Evolutionary conservation across 2,797 vertebrate genomes (phyloP).

Genomic region (Sebastolobus altivelis): DNA sequence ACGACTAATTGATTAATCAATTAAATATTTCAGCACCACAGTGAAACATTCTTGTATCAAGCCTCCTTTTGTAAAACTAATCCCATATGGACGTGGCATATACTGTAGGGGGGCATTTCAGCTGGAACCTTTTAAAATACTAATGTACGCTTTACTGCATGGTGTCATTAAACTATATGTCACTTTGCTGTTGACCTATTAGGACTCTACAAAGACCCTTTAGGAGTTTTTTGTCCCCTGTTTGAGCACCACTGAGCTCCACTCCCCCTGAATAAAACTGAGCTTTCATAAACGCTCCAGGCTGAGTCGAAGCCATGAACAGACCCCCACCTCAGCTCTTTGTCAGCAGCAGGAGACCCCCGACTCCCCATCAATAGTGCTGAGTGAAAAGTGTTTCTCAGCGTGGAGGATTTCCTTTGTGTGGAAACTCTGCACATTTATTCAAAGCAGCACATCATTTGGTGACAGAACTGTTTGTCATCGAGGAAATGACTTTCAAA

Average conservation of each 20-base stretch:
- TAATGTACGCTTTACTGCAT: neutral
- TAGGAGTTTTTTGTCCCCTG: neutral
- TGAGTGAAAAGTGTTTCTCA: slow-evolving; percentile 14
- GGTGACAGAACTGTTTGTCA: neutral
- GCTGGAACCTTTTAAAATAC: neutral
- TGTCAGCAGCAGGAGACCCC: slow-evolving; percentile 27
- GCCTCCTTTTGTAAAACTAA: neutral
- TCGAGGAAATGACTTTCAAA: too few relatives aligned
- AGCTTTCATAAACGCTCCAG: slow-evolving; percentile 16
- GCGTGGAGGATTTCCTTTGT: slow-evolving; percentile 23
- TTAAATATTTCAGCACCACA: neutral
- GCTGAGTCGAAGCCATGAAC: neutral
- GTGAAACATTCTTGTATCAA: neutral
- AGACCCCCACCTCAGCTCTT: slow-evolving; percentile 13
- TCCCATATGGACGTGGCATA: neutral
- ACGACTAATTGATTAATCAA: neutral
- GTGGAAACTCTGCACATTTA: neutral
- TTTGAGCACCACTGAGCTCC: neutral
- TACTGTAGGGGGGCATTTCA: neutral
- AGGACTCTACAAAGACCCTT: slow-evolving; percentile 13
- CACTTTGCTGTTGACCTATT: neutral
- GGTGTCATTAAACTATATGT: slow-evolving; percentile 24
- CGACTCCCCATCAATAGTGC: neutral
- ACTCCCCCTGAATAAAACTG: neutral
- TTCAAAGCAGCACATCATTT: neutral